These are phyloP conservation scores for Morelia viridis DNA, from an alignment of 2,797 vertebrate species.

Conservation along the genomic window DNA sequence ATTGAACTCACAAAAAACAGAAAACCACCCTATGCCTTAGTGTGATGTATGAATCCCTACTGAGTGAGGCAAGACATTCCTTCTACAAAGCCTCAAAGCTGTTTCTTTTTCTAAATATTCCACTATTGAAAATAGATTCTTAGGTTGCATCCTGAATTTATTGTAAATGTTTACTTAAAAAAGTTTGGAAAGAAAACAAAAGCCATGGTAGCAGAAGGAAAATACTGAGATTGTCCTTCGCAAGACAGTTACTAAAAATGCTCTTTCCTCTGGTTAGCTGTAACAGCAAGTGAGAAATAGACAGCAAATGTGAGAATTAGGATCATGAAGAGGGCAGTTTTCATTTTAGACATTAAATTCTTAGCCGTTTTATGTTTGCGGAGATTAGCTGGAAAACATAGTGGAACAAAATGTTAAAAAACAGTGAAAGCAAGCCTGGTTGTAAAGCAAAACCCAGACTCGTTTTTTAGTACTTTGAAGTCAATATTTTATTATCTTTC, in stretches of 20 bases:
- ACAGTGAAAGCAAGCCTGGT: neutral
- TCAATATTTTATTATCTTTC: neutral
- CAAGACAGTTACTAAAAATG: neutral
- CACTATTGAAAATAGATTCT: neutral
- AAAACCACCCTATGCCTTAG: neutral
- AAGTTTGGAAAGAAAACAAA: neutral
- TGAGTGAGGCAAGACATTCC: neutral
- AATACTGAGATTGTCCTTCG: neutral
- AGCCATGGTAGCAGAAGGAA: neutral
- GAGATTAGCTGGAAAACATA: slow-evolving; percentile 9
- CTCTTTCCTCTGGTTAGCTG: neutral
- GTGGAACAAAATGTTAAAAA: slow-evolving; percentile 11
- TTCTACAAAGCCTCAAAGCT: neutral
- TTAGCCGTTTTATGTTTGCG: neutral
- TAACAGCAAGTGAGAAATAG: neutral
- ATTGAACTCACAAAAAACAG: neutral
- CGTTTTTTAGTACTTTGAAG: neutral
- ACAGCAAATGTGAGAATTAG: neutral
- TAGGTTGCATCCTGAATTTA: neutral
- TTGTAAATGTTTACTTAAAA: neutral
- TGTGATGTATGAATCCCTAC: neutral
- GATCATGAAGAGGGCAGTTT: neutral
- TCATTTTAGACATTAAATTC: neutral
- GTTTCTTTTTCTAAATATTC: neutral
- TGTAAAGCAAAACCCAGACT: slow-evolving; percentile 2